phyloP scores from a whole-genome alignment of 1,140 invertebrate genomes.

The Papilio dardanus region DNA sequence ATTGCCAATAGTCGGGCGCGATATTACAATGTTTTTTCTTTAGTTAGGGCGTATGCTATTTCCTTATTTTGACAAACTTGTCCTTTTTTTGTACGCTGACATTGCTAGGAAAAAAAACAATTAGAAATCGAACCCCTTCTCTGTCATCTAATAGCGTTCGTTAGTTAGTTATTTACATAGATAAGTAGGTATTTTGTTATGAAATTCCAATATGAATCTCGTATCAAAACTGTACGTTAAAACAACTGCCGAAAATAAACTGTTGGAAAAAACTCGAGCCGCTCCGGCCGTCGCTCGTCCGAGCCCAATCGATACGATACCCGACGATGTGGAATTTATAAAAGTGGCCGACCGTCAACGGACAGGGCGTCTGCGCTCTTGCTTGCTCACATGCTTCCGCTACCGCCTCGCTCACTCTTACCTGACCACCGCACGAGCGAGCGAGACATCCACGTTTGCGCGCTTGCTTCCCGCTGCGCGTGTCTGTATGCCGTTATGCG shows the following conservation, averaged over 20 bases:
- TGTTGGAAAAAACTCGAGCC: conserved; percentile 42
- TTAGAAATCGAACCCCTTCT: not conserved
- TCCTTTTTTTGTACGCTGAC: not conserved
- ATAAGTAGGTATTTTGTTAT: not conserved
- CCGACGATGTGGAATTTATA: conserved; percentile 55
- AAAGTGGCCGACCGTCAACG: conserved; percentile 52
- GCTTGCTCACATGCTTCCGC: conserved; percentile 63
- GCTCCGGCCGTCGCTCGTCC: conserved; percentile 37
- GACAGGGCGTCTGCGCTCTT: conserved; percentile 70
- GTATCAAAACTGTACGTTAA: conserved; percentile 27
- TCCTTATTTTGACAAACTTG: not conserved
- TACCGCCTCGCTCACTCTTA: conserved; percentile 47
- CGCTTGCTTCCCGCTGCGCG: conserved; percentile 66
- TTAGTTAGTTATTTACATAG: not conserved
- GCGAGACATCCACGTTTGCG: conserved; percentile 56
- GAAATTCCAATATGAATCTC: not conserved
- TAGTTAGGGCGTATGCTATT: not conserved
- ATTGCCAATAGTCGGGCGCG: not conserved
- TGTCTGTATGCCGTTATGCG: conserved; percentile 72
- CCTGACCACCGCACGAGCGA: conserved; percentile 47
- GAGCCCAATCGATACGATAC: conserved; percentile 68
- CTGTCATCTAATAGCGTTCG: not conserved
- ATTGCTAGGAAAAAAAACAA: not conserved
- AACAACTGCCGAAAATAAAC: conserved; percentile 47
- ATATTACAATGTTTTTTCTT: not conserved